A percentile compares a stretch with the other conserved stretches of the same genome.
These are phyloP conservation scores for Osmerus eperlanus DNA, from an alignment of 2,113 vertebrate genomes.

Conservation along the genomic window DNA sequence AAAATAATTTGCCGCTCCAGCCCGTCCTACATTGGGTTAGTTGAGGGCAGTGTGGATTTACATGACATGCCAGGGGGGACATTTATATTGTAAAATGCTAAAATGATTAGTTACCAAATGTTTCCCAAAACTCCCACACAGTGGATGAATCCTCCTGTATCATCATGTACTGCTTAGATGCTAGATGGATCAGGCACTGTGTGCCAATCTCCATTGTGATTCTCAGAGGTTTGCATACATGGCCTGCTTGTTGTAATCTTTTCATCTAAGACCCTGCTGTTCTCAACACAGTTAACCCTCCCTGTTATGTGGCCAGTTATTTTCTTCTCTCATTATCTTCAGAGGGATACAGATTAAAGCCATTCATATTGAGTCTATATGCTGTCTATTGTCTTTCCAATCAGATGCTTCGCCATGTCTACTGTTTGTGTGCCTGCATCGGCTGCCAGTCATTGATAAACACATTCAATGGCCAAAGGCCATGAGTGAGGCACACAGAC, in stretches of 20 bases:
- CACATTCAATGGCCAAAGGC: background rate
- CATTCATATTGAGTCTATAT: background rate
- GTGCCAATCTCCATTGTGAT: too few species aligned
- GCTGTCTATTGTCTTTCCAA: background rate
- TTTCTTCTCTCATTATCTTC: background rate
- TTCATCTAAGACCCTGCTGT: background rate
- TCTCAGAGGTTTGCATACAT: too few species aligned
- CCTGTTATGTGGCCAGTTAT: background rate
- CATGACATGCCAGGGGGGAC: too few species aligned
- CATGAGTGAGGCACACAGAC: background rate
- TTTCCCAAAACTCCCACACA: too few species aligned
- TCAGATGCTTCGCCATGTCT: background rate
- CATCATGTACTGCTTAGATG: too few species aligned
- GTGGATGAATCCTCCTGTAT: too few species aligned
- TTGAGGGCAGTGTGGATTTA: too few species aligned
- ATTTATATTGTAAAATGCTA: too few species aligned
- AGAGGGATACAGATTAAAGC: background rate
- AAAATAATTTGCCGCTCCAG: too few species aligned
- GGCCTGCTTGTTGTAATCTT: background rate
- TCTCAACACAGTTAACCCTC: background rate
- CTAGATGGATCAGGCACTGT: too few species aligned
- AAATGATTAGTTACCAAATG: too few species aligned
- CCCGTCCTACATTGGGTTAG: too few species aligned
- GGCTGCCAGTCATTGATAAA: background rate
- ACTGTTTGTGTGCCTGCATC: background rate